phyloP scores from a whole-genome alignment of 2,797 vertebrate genomes.

The Notoglanidium macrostoma region DNA sequence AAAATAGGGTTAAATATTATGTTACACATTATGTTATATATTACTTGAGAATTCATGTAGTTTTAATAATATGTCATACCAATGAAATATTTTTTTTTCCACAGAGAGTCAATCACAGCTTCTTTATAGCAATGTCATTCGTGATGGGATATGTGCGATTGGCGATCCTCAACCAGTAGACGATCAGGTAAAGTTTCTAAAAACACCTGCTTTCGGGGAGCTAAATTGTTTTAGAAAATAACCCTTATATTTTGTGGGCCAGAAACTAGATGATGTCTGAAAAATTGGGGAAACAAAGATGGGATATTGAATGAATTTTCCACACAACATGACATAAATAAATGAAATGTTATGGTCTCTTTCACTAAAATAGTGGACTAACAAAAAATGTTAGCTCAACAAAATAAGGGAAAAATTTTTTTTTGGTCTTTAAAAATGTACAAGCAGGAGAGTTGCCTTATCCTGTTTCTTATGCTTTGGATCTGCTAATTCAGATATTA shows the following conservation, averaged over 20 bases:
- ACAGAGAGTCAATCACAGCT: slow-evolving; percentile 32
- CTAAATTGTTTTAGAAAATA: too few relatives aligned
- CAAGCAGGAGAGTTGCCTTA: neutral
- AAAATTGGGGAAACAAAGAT: neutral
- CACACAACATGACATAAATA: neutral
- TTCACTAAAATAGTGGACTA: neutral
- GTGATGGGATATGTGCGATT: slow-evolving; percentile 41
- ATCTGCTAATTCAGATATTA: neutral
- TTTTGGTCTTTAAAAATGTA: neutral
- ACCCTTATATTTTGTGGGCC: neutral
- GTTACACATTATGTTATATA: too few relatives aligned
- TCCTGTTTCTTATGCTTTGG: neutral
- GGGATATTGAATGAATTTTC: neutral
- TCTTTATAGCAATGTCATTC: slow-evolving; percentile 19
- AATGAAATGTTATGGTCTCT: neutral
- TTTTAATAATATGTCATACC: neutral
- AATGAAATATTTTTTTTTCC: neutral
- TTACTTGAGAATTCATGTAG: neutral
- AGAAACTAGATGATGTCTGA: neutral
- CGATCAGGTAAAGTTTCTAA: neutral
- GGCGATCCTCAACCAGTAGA: neutral
- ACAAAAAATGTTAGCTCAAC: neutral
- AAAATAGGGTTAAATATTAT: neutral
- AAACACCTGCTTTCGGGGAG: neutral
- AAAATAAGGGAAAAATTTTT: neutral